Evolutionary conservation across 1,140 invertebrate species (phyloP), one percentile per base, ranked within the genome.

Genomic region (Mesaphorura yosii): DNA sequence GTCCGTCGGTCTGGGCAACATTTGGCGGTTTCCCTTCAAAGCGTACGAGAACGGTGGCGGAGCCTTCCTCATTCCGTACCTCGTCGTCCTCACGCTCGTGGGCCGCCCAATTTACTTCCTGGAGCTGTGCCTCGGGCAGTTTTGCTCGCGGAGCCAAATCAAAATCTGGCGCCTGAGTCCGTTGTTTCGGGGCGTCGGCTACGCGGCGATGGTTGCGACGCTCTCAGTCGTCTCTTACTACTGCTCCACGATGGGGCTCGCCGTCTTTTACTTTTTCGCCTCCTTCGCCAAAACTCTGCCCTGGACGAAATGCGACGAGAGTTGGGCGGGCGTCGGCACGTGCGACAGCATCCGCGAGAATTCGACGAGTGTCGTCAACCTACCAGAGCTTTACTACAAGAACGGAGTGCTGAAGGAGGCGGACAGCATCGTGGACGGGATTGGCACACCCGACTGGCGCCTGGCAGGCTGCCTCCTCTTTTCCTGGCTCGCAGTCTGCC

Each of bases 1-100:
- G 68, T 73, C 71, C 12, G 72, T 75, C n/a, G 74, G 74, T 6
- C 63, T 75, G 12, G 71, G 73, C n/a, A 75, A 76, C 58, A 66
- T 75, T 25, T 75, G 73, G 74, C 48, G 74, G 27, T 58, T 63
- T 55, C 61, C 61, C 5, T 63, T 60, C 29, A 55, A 41, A 19
- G 71, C 68, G 46, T 74, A 73, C 62, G 62, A 66, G 15, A 72
- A 73, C 53, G 47, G 47, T 29, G 68, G 65, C 70, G 84, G 76
- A 66, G 84, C 80, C 0, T 86, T 85, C 70, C 71, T 90, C 1
- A 75, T 90, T 37, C 83, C 85, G 0, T 90, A 88, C 67, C 68
- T 86, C 22, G 64, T 88, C 25, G 85, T 88, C 72, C 69, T 87
- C 52, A 59, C 84, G 7, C 69, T 84, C 15, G 83, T 85, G 59